Base-by-base conservation (phyloP, 2,113 vertebrate species). In the Sturnira hondurensis region DNA sequence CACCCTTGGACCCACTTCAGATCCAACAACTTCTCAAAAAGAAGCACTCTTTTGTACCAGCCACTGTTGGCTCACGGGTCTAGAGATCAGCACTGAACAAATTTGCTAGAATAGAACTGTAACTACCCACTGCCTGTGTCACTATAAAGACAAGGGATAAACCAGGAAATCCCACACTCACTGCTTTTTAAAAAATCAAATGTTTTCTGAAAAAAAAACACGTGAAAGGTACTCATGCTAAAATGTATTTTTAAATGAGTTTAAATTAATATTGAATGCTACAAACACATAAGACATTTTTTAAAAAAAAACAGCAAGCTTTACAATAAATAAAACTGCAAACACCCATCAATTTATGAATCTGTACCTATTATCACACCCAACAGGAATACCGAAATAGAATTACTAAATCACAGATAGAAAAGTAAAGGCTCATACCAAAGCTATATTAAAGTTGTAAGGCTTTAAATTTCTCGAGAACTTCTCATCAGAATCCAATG, bases 401-500 rank as follows among this genome's bases (percentile, higher is more conserved):
- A 80, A 92, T 65, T 52, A 92, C 31, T 52, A 94, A 58, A 83
- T 80, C 26, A 68, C 3, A 94, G 47, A 95, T 22, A 94, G 31
- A 96, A 98, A 96, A 89, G 16, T 31, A 91, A 95, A 93, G 83
- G 24, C 56, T 97, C 91, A 58, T 96, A 96, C 36, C 61, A 90
- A 97, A 4, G 2, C 38, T 47, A 95, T 22, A 45, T 45, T 47
- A 96, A 94, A 94, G 50, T 58, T 85, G 70, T 20, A 87, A 43
- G 56, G 15, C 76, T 74, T 85, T 74, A 80, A 81, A 91, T 92
- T 92, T 85, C 56, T 96, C 92, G 63, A 91, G 91, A 97, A 81
- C 58, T 95, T 56, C 68, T 96, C 94, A 94, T 94, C 78, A 93
- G 89, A 97, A 96, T 96, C 93, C 84, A 96, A 78, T 91, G 80